A percentile compares a stretch with the other conserved stretches of the same genome.
phyloP scores from a whole-genome alignment of 1,140 invertebrate genomes.

The Trissolcus basalis region DNA sequence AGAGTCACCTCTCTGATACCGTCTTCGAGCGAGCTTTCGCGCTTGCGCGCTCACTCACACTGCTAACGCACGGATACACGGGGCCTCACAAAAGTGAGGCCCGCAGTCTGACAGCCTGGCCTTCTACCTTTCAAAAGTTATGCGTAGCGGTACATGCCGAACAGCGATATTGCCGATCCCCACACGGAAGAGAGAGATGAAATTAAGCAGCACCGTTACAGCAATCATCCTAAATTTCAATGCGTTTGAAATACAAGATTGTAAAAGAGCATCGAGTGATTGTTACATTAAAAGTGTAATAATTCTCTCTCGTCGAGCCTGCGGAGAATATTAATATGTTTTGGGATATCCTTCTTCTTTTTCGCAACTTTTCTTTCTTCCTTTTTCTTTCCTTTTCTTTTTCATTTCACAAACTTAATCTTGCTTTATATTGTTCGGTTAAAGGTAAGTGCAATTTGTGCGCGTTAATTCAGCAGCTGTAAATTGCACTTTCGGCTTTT shows the following conservation, averaged over 20 bases:
- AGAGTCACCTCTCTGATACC: conserved; percentile 52
- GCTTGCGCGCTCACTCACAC: no score
- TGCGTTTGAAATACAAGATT: conserved; percentile 48
- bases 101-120: conserved; percentile 45
- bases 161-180: conserved; percentile 40
- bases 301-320: conserved; percentile 25
- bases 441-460: no score
- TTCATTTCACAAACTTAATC: no score
- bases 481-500: conserved; percentile 1
- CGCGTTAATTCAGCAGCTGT: no score
- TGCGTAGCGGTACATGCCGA: conserved; percentile 50
- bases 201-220: conserved; percentile 56
- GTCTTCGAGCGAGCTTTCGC: no score
- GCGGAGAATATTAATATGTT: conserved; percentile 31
- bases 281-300: conserved; percentile 55
- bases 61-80: conserved; percentile 22
- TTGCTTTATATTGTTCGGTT: no score
- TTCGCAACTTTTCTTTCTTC: no score
- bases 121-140: conserved; percentile 53
- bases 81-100: conserved; percentile 45
- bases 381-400: no score
- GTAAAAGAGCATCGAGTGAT: conserved; percentile 43
- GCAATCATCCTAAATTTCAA: conserved; percentile 57
- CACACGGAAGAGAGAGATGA: conserved; percentile 36
- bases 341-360: conserved; percentile 3